phyloP scores from a whole-genome alignment of 2,888 invertebrate genomes.

The Podabrus alpinus region DNA sequence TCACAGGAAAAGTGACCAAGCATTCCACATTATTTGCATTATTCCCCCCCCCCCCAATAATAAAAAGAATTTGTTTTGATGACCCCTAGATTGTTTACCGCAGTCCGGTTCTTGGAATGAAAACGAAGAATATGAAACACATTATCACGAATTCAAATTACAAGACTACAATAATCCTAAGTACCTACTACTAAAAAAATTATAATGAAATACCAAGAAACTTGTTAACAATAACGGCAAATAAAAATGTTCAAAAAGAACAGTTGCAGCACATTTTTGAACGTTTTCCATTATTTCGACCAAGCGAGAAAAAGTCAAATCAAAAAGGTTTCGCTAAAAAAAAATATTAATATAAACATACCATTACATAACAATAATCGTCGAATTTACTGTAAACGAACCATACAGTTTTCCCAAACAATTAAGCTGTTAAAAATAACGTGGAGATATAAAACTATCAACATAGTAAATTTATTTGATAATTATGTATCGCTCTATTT shows the following conservation, averaged over 20 bases:
- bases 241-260: background rate
- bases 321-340: background rate
- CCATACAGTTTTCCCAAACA: slow-evolving; percentile 5
- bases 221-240: background rate
- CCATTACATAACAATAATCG: background rate
- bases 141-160: background rate
- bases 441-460: background rate
- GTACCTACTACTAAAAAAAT: background rate
- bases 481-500: slow-evolving; percentile 12
- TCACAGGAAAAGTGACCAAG: too few relatives aligned
- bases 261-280: background rate
- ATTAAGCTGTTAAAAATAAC: slow-evolving; percentile 7
- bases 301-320: background rate
- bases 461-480: slow-evolving; percentile 11
- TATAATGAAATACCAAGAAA: background rate
- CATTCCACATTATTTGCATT: too few relatives aligned
- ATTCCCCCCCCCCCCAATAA: too few relatives aligned
- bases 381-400: background rate
- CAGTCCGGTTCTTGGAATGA: background rate
- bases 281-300: background rate
- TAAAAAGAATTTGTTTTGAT: background rate
- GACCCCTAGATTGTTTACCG: background rate
- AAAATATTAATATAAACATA: background rate
- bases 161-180: background rate
- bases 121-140: background rate